phyloP scores from a whole-genome alignment of 1,140 invertebrate species.

The Zaprionus tsacasi region DNA sequence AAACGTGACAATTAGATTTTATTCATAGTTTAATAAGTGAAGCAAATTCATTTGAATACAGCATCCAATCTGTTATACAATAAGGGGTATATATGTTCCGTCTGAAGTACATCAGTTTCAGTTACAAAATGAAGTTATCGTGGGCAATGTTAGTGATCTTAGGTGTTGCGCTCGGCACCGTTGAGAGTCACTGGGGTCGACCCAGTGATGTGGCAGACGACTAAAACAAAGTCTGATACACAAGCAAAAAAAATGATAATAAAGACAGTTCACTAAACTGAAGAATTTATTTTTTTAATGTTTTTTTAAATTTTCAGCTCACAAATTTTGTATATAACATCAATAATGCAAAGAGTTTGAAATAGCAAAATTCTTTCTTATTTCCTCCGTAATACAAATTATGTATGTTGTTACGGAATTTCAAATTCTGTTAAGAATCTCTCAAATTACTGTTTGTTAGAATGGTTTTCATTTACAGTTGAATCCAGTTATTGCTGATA shows the following conservation, averaged over 20 bases:
- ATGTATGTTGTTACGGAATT: no score
- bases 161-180: neutral
- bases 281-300: no score
- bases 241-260: no score
- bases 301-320: no score
- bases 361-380: no score
- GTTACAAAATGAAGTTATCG: neutral
- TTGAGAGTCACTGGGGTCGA: no score
- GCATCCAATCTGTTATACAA: neutral
- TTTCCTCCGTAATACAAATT: no score
- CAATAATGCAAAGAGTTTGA: no score
- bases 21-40: no score
- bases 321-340: no score
- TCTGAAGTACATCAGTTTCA: neutral
- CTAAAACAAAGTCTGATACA: neutral
- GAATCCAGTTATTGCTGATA: constrained; percentile 20
- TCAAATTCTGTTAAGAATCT: neutral
- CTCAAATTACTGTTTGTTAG: neutral
- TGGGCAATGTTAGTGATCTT: neutral
- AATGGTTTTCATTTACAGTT: neutral
- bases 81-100: neutral
- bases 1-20: no score
- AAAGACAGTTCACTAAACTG: no score
- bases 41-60: neutral
- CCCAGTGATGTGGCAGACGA: neutral